Evolutionary conservation across 2,113 vertebrate genomes (phyloP), one percentile per base, ranked within the genome.

Genomic region (Donacobius atricapilla): DNA sequence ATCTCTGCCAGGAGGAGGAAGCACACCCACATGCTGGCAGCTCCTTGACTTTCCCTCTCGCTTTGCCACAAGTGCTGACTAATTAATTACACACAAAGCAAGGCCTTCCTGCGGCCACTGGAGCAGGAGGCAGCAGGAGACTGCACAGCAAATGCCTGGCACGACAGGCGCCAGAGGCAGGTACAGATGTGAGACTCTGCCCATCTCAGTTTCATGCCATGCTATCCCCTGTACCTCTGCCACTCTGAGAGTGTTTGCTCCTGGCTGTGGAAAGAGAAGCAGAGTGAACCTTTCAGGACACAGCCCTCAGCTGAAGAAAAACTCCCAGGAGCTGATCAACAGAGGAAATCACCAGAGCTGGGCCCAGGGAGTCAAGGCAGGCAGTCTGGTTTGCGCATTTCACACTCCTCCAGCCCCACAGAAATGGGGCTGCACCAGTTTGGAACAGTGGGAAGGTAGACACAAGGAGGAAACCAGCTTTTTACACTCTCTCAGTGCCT

Each of bases 161-260:
- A 39, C 0, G 1, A 16, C 64, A 50, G 13, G 23, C 28, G 21
- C 78, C 53, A 39, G 58, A 22, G 2, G 23, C 7, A 68, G 19
- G 11, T 1, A 37, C 2, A 2, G 54, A 37, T 28, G n/a, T 48
- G 13, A 40, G 72, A 61, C 4, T 5, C 0, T 24, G 28, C 54
- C 50, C 9, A 28, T 5, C 45, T 63, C 58, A 20, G 30, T 3
- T 37, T 50, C 23, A 20, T 35, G 76, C 37, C 19, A 42, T 17
- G 40, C n/a, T n/a, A 64, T 9, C 17, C 25, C 6, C 40, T 56
- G 3, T 0, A 87, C 37, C 40, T 56, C 70, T 57, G 42, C 33
- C 60, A 40, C 24, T 15, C 15, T 19, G 1, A 4, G 6, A 25
- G 8, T 2, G 6, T 1, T 30, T 7, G 9, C 1, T 45, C 7